These are phyloP conservation scores for Trematomus bernacchii DNA, from an alignment of 2,797 vertebrate species.

Conservation along the genomic window DNA sequence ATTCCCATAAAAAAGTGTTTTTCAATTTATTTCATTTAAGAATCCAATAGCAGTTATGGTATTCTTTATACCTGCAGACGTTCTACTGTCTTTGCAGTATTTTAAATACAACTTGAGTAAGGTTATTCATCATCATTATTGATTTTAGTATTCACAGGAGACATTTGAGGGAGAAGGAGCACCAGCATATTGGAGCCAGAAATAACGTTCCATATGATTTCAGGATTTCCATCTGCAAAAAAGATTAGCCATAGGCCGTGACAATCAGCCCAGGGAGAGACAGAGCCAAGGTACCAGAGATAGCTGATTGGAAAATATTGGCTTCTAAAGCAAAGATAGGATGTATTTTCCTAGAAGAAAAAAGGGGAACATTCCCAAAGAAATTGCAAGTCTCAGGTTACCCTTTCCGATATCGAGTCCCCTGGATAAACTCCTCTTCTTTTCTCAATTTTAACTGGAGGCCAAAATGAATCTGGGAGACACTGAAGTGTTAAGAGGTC, in stretches of 20 bases:
- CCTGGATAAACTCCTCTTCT: slow-evolving; percentile 71
- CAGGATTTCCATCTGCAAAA: slow-evolving; percentile 83
- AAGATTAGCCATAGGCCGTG: slow-evolving; percentile 75
- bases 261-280: slow-evolving; percentile 64
- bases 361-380: slow-evolving; percentile 31
- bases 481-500: slow-evolving; percentile 49
- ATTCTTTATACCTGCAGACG: slow-evolving; percentile 10
- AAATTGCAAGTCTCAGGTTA: slow-evolving; percentile 76
- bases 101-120: background rate
- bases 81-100: background rate
- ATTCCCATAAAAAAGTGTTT: slow-evolving; percentile 9
- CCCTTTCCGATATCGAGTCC: slow-evolving; percentile 58
- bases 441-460: slow-evolving; percentile 56
- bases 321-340: slow-evolving; percentile 46
- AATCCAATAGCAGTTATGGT: background rate
- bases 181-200: slow-evolving; percentile 64
- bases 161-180: slow-evolving; percentile 49
- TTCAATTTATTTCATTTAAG: background rate
- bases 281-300: slow-evolving; percentile 48
- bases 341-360: slow-evolving; percentile 55
- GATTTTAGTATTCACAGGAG: slow-evolving; percentile 54
- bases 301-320: slow-evolving; percentile 73
- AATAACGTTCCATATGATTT: slow-evolving; percentile 81
- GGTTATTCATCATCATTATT: slow-evolving; percentile 40
- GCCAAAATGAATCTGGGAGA: slow-evolving; percentile 44